phyloP scores from a whole-genome alignment of 2,113 vertebrate genomes.

The Oceanites oceanicus region DNA sequence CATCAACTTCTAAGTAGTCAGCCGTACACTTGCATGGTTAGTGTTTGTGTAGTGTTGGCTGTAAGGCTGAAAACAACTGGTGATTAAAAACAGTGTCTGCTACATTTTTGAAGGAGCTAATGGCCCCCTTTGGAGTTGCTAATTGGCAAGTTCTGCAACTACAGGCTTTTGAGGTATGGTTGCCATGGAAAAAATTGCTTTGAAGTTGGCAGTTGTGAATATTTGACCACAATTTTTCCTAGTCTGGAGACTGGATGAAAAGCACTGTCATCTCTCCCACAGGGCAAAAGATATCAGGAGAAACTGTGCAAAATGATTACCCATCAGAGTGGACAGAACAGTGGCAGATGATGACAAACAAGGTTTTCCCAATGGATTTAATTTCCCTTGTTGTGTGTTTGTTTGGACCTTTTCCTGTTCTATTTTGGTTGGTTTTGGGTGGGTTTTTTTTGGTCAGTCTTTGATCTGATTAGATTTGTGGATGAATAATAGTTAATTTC shows the following conservation, averaged over 20 bases:
- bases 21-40: neutral
- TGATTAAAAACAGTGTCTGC: constrained; percentile 71
- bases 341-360: constrained; percentile 3
- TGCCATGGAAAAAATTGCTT: constrained; percentile 82
- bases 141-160: constrained; percentile 85
- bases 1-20: constrained; percentile 37
- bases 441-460: neutral
- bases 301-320: constrained; percentile 46
- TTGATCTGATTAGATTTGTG: neutral
- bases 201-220: constrained; percentile 83
- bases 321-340: constrained; percentile 19
- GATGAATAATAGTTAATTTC: neutral
- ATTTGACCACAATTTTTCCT: constrained; percentile 74
- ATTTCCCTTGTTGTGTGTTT: neutral
- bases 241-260: constrained; percentile 64
- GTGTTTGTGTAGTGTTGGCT: neutral
- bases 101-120: constrained; percentile 80
- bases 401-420: neutral
- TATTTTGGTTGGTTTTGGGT: neutral
- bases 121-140: constrained; percentile 82
- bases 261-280: constrained; percentile 69
- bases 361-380: neutral
- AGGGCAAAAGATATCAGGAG: constrained; percentile 56
- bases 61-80: constrained; percentile 73
- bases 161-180: constrained; percentile 78